Conservation (phyloP, 2,888 invertebrate species). For the Drosophila antonietae region DNA sequence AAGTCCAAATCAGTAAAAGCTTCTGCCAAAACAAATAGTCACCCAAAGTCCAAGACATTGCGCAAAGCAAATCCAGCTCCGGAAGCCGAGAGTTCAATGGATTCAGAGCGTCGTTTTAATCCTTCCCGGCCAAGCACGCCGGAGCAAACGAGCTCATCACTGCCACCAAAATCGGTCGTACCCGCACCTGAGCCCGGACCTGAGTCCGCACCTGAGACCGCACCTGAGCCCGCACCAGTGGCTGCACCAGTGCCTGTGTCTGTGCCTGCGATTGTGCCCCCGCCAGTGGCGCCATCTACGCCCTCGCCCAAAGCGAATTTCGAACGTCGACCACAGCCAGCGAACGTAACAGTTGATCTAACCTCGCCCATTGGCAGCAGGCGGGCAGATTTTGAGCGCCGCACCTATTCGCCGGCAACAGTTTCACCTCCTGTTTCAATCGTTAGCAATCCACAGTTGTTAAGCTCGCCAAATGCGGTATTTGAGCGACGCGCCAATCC, state of each 20-base stretch:
- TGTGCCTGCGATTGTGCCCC: too few relatives aligned
- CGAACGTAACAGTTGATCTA: not conserved
- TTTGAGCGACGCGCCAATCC: constrained; percentile 23
- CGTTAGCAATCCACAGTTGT: not conserved
- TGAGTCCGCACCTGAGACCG: not conserved
- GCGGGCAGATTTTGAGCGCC: constrained; percentile 10
- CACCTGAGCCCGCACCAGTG: not conserved
- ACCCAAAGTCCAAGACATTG: not conserved
- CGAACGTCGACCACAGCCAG: not conserved
- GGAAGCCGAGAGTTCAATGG: not conserved
- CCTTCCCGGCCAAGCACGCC: not conserved
- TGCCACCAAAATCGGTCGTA: not conserved
- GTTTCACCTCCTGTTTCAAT: not conserved
- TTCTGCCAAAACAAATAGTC: not conserved
- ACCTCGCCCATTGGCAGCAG: constrained; percentile 6
- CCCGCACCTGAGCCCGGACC: not conserved
- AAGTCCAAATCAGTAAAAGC: not conserved
- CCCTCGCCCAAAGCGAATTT: not conserved
- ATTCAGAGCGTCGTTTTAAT: constrained; percentile 14
- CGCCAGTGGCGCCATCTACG: too few relatives aligned
- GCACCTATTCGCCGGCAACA: not conserved
- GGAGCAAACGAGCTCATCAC: not conserved
- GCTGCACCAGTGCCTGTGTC: not conserved
- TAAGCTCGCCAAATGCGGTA: not conserved
- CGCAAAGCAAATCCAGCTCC: not conserved